These are phyloP conservation scores for Lepidonotus clava DNA, from an alignment of 2,888 invertebrate species.

Conservation along the genomic window DNA sequence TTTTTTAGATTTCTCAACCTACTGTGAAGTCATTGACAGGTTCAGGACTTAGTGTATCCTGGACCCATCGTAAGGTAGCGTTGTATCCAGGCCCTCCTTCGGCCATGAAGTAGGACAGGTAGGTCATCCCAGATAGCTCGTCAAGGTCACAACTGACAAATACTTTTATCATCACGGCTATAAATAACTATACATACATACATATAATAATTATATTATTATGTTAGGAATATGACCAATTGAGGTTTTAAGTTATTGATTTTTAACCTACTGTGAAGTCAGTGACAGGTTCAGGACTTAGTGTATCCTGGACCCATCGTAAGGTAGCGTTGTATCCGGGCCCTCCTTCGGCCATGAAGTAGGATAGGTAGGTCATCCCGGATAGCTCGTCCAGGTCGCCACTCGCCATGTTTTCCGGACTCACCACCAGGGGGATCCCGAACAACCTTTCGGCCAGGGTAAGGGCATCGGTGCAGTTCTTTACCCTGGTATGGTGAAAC, in stretches of 20 bases:
- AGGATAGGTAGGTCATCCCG: constrained; percentile 96
- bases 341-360: constrained; percentile 96
- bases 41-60: constrained; percentile 86
- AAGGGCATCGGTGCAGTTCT: constrained; percentile 96
- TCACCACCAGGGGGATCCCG: constrained; percentile 94
- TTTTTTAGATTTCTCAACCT: too few relatives aligned
- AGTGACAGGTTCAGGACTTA: constrained; percentile 86
- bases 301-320: constrained; percentile 90
- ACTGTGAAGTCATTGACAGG: constrained; percentile 93
- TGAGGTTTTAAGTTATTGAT: too few relatives aligned
- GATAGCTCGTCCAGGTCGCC: constrained; percentile 97
- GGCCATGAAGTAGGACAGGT: constrained; percentile 97
- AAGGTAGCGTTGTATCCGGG: constrained; percentile 93
- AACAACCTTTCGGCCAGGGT: constrained; percentile 92
- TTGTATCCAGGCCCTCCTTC: constrained; percentile 93
- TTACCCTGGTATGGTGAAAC: constrained; percentile 86
- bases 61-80: constrained; percentile 94
- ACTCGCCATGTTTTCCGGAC: constrained; percentile 95
- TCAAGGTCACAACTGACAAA: constrained; percentile 97
- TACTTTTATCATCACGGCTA: too few relatives aligned
- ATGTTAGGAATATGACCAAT: too few relatives aligned
- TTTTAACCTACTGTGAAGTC: constrained; percentile 96
- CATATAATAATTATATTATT: too few relatives aligned
- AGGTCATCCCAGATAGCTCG: constrained; percentile 96
- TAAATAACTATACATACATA: too few relatives aligned